Evolutionary conservation across 2,113 vertebrate genomes (phyloP).

Genomic region (Chaenocephalus aceratus): DNA sequence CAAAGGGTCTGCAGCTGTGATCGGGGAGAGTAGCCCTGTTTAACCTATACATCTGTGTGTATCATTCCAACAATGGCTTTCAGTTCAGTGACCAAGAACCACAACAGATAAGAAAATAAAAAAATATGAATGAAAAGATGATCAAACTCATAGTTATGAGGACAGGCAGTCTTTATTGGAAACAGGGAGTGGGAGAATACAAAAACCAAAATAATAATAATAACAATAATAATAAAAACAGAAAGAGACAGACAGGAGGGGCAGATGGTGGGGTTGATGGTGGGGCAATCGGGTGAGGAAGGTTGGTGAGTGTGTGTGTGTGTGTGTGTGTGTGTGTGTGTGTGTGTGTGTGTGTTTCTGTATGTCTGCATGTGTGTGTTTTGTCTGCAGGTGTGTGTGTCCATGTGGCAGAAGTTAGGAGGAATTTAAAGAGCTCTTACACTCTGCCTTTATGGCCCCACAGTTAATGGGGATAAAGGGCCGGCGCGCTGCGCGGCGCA

Average conservation of each 20-base stretch:
- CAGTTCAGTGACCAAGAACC: constrained; percentile 42
- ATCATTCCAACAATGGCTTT: constrained; percentile 35
- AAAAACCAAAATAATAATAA: constrained; percentile 86
- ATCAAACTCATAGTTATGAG: constrained; percentile 86
- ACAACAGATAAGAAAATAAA: constrained; percentile 37
- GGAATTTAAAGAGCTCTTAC: constrained; percentile 99
- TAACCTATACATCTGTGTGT: constrained; percentile 24
- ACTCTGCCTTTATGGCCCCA: constrained; percentile 99
- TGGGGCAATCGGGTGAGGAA: constrained; percentile 57
- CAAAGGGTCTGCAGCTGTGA: not conserved
- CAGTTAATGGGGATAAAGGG: constrained; percentile 99
- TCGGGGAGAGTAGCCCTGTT: not conserved
- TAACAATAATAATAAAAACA: constrained; percentile 86
- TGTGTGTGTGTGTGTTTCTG: constrained; percentile 47
- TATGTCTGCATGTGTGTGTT: constrained; percentile 41
- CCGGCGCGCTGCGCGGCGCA: constrained; percentile 95
- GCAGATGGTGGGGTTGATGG: constrained; percentile 66
- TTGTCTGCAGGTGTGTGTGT: constrained; percentile 60
- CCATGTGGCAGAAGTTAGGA: constrained; percentile 91
- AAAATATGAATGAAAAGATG: constrained; percentile 81
- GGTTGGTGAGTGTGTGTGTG: constrained; percentile 43
- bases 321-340: constrained; percentile 38
- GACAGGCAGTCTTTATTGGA: constrained; percentile 89
- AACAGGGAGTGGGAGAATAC: constrained; percentile 81
- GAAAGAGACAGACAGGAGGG: constrained; percentile 76